These are phyloP conservation scores for Marisa cornuarietis DNA, from an alignment of 1,140 invertebrate genomes.

Conservation along the genomic window DNA sequence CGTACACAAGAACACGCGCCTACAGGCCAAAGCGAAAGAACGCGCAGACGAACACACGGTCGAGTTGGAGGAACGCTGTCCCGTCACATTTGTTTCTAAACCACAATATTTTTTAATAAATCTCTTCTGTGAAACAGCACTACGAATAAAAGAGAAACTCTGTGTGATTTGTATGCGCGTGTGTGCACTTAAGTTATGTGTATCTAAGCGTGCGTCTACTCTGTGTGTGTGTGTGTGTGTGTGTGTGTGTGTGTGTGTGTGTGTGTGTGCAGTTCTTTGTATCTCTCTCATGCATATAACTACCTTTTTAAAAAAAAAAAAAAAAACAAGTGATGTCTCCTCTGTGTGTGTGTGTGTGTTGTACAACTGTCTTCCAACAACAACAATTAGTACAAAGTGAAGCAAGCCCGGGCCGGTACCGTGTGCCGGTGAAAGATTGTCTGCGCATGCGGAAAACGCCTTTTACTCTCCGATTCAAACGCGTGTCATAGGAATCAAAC, in stretches of 20 bases:
- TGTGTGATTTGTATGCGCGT: too few species aligned
- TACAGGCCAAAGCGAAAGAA: neutral
- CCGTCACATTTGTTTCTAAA: neutral
- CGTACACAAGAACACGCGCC: too few species aligned
- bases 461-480: too few species aligned
- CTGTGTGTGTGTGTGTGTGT: neutral
- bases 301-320: too few species aligned
- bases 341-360: neutral
- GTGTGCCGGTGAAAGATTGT: neutral
- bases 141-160: too few species aligned
- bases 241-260: neutral
- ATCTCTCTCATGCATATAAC: neutral
- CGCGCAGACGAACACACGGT: neutral
- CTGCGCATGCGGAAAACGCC: neutral
- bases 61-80: neutral
- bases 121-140: neutral
- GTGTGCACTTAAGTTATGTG: slow-evolving; percentile 1
- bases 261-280: neutral
- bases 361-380: neutral
- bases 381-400: too few species aligned
- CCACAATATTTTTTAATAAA: neutral
- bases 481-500: too few species aligned
- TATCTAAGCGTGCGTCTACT: neutral
- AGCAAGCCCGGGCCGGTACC: too few species aligned
- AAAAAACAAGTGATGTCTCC: too few species aligned